Conservation (phyloP, 2,113 vertebrate genomes). For the Mobula birostris region DNA sequence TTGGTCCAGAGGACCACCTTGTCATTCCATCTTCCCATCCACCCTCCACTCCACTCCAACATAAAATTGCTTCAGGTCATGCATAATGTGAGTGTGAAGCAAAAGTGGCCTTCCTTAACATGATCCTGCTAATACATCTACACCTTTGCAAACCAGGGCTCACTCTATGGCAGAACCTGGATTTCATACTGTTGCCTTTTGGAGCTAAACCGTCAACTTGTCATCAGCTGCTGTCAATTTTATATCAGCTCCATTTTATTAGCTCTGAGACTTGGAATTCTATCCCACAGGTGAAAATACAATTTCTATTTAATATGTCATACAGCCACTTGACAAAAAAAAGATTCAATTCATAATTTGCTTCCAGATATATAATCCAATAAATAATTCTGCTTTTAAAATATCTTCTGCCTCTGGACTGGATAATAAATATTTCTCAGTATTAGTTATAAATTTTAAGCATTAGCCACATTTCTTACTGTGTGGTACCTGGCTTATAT, state of each 20-base stretch:
- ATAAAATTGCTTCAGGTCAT: background rate
- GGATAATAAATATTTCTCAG: background rate
- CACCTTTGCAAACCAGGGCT: background rate
- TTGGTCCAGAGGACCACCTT: no score
- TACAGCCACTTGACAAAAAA: background rate
- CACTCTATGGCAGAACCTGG: background rate
- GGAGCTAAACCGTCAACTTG: background rate
- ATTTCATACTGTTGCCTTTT: background rate
- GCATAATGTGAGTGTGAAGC: no score
- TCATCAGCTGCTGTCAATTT: background rate
- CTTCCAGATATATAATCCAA: background rate
- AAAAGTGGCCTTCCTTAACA: background rate
- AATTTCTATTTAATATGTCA: background rate
- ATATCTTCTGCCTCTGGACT: background rate
- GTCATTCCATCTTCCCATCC: no score
- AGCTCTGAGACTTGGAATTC: background rate
- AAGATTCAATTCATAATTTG: constrained; percentile 2
- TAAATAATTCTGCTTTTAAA: background rate
- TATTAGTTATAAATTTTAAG: background rate
- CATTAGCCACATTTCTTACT: background rate
- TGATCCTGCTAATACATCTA: background rate
- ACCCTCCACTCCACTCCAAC: no score
- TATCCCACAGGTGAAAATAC: background rate
- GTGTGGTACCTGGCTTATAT: background rate
- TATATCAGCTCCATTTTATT: background rate